Evolutionary conservation across 2,888 invertebrate genomes (phyloP).

Genomic region (Zootermopsis nevadensis): DNA sequence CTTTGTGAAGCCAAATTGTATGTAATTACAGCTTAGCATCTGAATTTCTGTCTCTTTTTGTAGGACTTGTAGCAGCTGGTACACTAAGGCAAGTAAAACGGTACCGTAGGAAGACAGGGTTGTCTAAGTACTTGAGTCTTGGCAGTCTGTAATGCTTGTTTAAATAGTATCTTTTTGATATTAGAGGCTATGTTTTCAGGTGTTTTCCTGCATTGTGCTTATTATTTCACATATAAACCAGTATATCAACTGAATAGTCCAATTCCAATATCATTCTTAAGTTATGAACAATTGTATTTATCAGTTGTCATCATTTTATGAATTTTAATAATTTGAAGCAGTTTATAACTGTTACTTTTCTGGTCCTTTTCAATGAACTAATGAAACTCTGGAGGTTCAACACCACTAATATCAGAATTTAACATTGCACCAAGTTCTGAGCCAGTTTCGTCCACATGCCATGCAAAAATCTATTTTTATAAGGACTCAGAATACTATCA

Average conservation of each 20-base stretch:
- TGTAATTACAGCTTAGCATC: slow-evolving; percentile 15
- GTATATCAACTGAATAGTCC: background rate
- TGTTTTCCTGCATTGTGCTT: background rate
- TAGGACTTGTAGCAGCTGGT: slow-evolving; percentile 63
- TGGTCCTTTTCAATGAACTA: too few relatives aligned
- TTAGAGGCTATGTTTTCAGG: background rate
- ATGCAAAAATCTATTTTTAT: too few relatives aligned
- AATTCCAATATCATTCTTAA: background rate
- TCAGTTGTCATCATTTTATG: too few relatives aligned
- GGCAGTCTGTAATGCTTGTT: slow-evolving; percentile 29
- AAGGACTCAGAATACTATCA: too few relatives aligned
- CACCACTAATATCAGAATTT: too few relatives aligned
- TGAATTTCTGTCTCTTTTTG: slow-evolving; percentile 57
- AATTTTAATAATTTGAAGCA: too few relatives aligned
- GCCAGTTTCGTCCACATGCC: too few relatives aligned
- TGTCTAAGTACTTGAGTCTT: slow-evolving; percentile 45
- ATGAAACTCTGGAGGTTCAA: too few relatives aligned
- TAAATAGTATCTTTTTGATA: background rate
- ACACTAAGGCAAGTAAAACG: slow-evolving; percentile 62
- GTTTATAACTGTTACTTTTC: too few relatives aligned
- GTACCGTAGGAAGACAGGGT: slow-evolving; percentile 7
- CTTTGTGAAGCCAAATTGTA: background rate
- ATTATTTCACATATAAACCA: background rate
- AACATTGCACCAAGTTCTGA: too few relatives aligned
- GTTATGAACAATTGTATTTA: too few relatives aligned